Evolutionary conservation across 2,888 invertebrate species (phyloP).

Genomic region (Eucriotettix oculatus): DNA sequence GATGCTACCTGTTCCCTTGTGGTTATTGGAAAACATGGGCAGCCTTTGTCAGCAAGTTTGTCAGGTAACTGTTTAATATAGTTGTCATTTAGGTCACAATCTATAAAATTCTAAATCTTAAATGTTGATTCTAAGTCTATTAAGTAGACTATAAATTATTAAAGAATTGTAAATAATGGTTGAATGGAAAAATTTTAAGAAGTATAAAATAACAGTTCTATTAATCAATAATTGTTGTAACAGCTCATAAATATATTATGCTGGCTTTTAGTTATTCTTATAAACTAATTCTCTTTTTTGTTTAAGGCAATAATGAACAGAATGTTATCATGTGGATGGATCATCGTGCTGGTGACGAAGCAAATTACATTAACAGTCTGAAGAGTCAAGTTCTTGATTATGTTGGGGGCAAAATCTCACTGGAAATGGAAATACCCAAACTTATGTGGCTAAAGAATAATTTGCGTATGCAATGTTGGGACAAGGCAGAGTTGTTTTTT

Average conservation of each 20-base stretch:
- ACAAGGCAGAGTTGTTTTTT: slow-evolving; percentile 57
- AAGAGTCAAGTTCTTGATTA: slow-evolving; percentile 61
- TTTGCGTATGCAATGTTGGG: slow-evolving; percentile 45
- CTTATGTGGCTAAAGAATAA: slow-evolving; percentile 78
- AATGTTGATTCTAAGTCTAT: too few species aligned
- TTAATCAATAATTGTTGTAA: too few species aligned
- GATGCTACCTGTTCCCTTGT: slow-evolving; percentile 93
- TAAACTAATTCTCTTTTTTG: background rate
- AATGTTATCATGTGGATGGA: slow-evolving; percentile 90
- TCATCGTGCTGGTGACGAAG: slow-evolving; percentile 68
- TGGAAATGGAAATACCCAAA: slow-evolving; percentile 96
- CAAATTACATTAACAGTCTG: slow-evolving; percentile 59
- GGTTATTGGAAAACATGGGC: slow-evolving; percentile 48
- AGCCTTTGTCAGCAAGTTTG: slow-evolving; percentile 53
- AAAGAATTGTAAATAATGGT: too few species aligned
- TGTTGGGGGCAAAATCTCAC: slow-evolving; percentile 81
- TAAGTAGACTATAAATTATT: too few species aligned
- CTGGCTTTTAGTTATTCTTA: background rate
- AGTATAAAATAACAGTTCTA: too few species aligned
- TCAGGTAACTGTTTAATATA: slow-evolving; percentile 29
- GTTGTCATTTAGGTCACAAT: too few species aligned
- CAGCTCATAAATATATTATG: too few species aligned
- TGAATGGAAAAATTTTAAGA: too few species aligned
- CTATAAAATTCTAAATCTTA: too few species aligned
- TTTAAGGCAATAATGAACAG: slow-evolving; percentile 47